Conservation (phyloP, 2,797 vertebrate species). For the Pagetopsis macropterus region DNA sequence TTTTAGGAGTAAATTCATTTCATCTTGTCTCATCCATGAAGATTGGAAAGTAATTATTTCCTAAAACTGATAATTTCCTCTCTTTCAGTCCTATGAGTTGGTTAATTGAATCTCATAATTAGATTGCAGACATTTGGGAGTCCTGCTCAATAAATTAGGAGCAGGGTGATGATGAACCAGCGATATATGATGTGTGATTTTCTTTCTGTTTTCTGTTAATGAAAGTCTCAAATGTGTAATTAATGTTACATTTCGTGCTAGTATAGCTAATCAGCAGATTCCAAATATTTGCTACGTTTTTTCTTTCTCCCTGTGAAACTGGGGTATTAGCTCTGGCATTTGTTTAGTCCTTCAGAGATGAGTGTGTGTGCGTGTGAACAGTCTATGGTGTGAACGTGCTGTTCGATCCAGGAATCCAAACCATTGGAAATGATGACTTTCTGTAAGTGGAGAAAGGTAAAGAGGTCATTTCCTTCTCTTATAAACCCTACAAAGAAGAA, state of each 20-base stretch:
- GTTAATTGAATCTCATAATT: neutral
- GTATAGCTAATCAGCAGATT: neutral
- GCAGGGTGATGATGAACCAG: neutral
- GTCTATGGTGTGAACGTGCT: neutral
- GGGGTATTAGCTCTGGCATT: neutral
- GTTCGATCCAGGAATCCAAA: neutral
- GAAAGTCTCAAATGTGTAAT: neutral
- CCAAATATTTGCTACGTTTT: neutral
- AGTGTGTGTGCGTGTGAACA: neutral
- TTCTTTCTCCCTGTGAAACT: conserved; percentile 1
- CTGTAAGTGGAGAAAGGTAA: conserved; percentile 2
- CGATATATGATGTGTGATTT: too few species aligned
- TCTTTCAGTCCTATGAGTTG: neutral
- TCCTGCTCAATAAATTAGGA: neutral
- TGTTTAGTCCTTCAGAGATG: neutral
- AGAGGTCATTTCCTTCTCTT: neutral
- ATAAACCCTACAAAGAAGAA: too few species aligned
- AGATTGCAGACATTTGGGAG: neutral
- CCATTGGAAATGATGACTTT: neutral
- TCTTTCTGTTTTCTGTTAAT: neutral
- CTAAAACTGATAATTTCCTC: too few species aligned
- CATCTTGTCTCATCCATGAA: too few species aligned
- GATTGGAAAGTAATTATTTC: too few species aligned
- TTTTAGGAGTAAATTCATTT: too few species aligned
- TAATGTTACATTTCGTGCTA: neutral